Conservation (phyloP, 2,113 vertebrate genomes). For the Sigmodon hispidus region DNA sequence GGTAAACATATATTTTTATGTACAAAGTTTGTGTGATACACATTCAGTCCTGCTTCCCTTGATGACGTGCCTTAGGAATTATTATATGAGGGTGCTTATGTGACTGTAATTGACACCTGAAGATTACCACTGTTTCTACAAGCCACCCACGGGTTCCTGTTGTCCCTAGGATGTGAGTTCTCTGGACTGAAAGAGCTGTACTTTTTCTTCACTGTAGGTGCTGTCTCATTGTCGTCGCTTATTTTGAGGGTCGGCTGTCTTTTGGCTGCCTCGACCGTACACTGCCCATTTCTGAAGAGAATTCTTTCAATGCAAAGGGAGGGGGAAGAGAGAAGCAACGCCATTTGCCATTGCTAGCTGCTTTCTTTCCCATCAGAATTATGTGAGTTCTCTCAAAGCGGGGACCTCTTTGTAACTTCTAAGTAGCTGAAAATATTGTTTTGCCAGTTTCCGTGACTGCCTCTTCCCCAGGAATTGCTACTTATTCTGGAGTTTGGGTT, state of each 20-base stretch:
- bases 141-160: not conserved
- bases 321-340: not conserved
- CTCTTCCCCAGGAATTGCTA: not conserved
- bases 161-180: not conserved
- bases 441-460: not conserved
- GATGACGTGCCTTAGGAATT: not conserved
- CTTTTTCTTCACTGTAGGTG: not conserved
- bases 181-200: not conserved
- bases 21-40: not conserved
- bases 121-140: not conserved
- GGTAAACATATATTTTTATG: not conserved
- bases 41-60: not conserved
- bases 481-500: not conserved
- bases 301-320: not conserved
- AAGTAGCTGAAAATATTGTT: constrained; percentile 27
- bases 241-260: not conserved
- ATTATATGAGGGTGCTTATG: not conserved
- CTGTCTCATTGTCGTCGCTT: not conserved
- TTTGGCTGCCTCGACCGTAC: not conserved
- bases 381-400: not conserved
- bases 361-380: not conserved
- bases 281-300: not conserved
- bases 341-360: not conserved
- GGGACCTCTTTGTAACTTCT: not conserved
- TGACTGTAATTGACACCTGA: not conserved